Conservation (phyloP, 2,888 invertebrate species). For the Acholoe squamosa region DNA sequence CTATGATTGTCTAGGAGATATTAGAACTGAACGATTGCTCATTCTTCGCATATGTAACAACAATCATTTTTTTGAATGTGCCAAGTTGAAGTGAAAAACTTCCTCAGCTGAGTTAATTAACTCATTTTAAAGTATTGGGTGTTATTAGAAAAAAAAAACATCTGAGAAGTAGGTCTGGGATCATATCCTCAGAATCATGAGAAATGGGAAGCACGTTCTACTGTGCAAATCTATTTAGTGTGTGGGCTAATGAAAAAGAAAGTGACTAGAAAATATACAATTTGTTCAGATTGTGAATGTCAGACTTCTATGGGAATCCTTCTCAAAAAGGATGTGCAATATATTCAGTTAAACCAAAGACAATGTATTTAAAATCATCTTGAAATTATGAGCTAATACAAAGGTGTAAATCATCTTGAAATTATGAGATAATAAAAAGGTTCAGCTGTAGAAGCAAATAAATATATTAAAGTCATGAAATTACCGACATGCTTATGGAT, state of each 20-base stretch:
- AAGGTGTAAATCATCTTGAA: no score
- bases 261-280: neutral
- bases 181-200: no score
- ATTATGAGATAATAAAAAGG: no score
- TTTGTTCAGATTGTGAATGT: neutral
- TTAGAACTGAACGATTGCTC: slow-evolving; percentile 9
- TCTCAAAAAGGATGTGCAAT: neutral
- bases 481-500: no score
- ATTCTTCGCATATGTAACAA: neutral
- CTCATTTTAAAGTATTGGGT: neutral
- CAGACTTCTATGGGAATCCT: neutral
- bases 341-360: slow-evolving; percentile 15
- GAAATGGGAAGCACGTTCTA: no score
- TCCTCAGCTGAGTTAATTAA: neutral
- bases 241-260: no score
- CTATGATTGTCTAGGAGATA: neutral
- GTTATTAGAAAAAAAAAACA: no score
- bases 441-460: no score
- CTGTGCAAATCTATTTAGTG: no score
- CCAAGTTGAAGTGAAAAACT: neutral
- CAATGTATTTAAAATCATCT: neutral
- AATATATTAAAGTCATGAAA: no score
- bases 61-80: neutral
- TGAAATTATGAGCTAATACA: no score
- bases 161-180: no score